Evolutionary conservation across 2,113 vertebrate species (phyloP).

Genomic region (Mesoclemmys tuberculata): DNA sequence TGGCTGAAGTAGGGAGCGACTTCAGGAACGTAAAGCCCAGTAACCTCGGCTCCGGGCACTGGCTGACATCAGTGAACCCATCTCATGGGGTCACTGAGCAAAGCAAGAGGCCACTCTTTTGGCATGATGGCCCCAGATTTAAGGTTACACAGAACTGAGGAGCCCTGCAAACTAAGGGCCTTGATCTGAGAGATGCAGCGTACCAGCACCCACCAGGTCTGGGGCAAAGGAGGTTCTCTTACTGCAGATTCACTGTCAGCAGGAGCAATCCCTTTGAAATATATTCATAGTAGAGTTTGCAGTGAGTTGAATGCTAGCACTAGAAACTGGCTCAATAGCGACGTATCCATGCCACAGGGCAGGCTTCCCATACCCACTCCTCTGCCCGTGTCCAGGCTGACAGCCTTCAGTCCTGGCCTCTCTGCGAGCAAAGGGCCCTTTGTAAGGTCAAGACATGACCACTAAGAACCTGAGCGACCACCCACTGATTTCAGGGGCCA

Average conservation of each 20-base stretch:
- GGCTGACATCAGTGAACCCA: background rate
- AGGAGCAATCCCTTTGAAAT: background rate
- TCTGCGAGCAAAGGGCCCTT: background rate
- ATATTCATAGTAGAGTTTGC: background rate
- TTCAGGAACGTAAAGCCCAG: background rate
- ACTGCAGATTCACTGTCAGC: background rate
- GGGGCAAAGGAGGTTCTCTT: background rate
- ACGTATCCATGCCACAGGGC: background rate
- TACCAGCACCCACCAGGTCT: background rate
- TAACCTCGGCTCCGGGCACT: background rate
- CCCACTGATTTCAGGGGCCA: background rate
- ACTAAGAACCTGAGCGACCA: background rate
- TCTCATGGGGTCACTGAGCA: background rate
- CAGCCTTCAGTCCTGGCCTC: background rate
- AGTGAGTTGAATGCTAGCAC: background rate
- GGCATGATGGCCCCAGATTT: background rate
- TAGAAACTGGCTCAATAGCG: background rate
- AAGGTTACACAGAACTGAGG: rapidly evolving
- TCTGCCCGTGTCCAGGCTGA: background rate
- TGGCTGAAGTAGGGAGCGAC: background rate
- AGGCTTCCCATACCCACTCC: rapidly evolving
- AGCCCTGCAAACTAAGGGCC: background rate
- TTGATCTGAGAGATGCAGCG: background rate
- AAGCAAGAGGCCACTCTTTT: background rate
- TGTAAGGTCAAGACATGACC: rapidly evolving